Conservation (phyloP, 37 sponge, comb jelly and placozoan genomes). For the Diacarnus erythraeanus region DNA sequence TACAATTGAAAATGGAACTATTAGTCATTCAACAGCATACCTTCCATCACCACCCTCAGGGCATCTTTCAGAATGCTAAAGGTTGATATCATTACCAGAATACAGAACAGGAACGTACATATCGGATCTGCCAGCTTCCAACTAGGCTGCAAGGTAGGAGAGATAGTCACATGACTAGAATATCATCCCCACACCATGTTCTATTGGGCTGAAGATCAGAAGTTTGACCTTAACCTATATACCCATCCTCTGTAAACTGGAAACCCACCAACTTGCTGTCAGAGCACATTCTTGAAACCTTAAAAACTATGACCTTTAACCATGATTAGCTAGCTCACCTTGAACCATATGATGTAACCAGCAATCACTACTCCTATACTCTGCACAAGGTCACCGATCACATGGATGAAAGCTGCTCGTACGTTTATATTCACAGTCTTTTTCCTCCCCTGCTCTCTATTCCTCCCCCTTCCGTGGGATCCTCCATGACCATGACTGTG, state of each 20-base stretch:
- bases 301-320: no score
- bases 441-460: not conserved
- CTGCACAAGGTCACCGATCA: constrained; percentile 93
- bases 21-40: no score
- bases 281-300: no score
- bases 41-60: constrained; percentile 96
- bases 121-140: constrained; percentile 96
- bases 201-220: constrained; percentile 82
- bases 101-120: constrained; percentile 80
- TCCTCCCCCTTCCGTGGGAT: constrained; percentile 25
- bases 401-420: constrained; percentile 95
- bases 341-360: constrained; percentile 92
- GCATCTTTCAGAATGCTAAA: constrained; percentile 91
- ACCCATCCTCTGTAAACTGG: no score
- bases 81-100: constrained; percentile 68
- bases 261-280: no score
- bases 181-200: constrained; percentile 86
- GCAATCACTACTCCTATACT: constrained; percentile 98
- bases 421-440: constrained; percentile 84
- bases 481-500: constrained; percentile 72
- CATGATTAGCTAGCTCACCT: no score
- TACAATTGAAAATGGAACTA: no score
- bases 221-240: no score
- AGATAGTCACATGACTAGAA: constrained; percentile 11
- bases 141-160: constrained; percentile 61